Conservation (phyloP, 2,113 vertebrate species). For the Tympanuchus pallidicinctus region DNA sequence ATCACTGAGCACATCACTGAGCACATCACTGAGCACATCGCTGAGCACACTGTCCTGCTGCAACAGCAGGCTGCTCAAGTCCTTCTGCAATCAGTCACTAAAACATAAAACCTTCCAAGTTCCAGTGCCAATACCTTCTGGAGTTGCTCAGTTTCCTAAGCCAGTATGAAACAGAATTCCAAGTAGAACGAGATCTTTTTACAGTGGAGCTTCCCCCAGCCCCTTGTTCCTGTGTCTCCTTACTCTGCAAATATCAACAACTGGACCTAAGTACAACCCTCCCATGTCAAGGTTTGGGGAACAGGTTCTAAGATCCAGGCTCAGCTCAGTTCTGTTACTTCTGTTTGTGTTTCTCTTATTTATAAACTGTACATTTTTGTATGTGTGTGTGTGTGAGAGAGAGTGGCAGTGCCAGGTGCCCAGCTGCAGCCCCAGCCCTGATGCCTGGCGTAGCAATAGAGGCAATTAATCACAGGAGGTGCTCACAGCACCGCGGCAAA, state of each 20-base stretch:
- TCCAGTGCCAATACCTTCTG: background rate
- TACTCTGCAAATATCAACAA: background rate
- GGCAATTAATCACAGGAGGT: slow-evolving; percentile 39
- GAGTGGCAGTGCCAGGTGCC: background rate
- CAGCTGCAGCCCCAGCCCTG: slow-evolving; percentile 38
- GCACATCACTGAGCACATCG: background rate
- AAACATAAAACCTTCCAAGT: background rate
- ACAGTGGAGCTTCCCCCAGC: background rate
- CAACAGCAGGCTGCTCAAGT: background rate
- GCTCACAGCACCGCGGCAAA: slow-evolving; percentile 55
- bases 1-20: background rate
- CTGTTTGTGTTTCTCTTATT: slow-evolving; percentile 17
- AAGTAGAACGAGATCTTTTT: background rate
- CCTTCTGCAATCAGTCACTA: background rate
- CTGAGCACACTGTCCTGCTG: background rate
- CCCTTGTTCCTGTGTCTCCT: background rate
- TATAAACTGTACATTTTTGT: background rate
- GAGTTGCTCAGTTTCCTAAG: slow-evolving; percentile 7
- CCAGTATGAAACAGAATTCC: background rate
- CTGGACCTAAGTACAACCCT: background rate
- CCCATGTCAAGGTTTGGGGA: background rate
- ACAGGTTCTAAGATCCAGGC: background rate
- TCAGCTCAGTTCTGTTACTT: background rate
- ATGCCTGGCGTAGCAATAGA: slow-evolving; percentile 65
- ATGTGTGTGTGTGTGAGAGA: background rate